Base-by-base conservation (phyloP, 2,113 vertebrate species). In the Emydocephalus ijimae region DNA sequence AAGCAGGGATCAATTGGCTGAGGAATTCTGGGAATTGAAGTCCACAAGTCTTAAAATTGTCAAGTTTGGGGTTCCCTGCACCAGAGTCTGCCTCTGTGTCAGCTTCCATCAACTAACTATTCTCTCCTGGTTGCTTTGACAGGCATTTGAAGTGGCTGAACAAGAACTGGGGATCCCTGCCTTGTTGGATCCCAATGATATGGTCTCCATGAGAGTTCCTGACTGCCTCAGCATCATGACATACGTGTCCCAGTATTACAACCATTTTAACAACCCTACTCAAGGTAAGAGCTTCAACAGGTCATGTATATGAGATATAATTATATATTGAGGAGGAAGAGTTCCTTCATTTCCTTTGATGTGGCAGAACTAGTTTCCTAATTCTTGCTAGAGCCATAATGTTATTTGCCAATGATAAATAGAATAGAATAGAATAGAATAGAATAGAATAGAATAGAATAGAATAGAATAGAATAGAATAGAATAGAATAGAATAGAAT, bases 181-280 rank as follows among this genome's bases (percentile, higher is more conserved):
- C 34, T 97, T 99, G 92, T 96, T 99, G 96, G 99, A 99, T 96
- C 97, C 99, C 93, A 98, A 97, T 29, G 99, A 99, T 96, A 99
- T 99, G 99, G 99, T 99, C 93, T 99, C 99, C 91, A 99, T 99
- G 99, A 98, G 97, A 91, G 98, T 99, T 52, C 99, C 99, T 0
- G 99, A 99, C 96, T 98, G 99, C 87, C 98, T 99, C 85, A 99
- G 99, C 96, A 97, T 99, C 96, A 99, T 99, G 97, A 99, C 99
- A 69, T 99, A 99, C 0, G 98, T 99, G 91, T 99, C 99, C 0
- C 99, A 99, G 97, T 99, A 99, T 96, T 99, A 99, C 96, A 99
- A 99, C 98, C 98, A 98, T 97, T 99, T 99, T 94, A 98, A 98
- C 92, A 96, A 95, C 92, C 92, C 97, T 39, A 97, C 90, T 94